These are phyloP conservation scores for Melipona quadrifasciata DNA, from an alignment of 1,140 invertebrate genomes.

Conservation along the genomic window DNA sequence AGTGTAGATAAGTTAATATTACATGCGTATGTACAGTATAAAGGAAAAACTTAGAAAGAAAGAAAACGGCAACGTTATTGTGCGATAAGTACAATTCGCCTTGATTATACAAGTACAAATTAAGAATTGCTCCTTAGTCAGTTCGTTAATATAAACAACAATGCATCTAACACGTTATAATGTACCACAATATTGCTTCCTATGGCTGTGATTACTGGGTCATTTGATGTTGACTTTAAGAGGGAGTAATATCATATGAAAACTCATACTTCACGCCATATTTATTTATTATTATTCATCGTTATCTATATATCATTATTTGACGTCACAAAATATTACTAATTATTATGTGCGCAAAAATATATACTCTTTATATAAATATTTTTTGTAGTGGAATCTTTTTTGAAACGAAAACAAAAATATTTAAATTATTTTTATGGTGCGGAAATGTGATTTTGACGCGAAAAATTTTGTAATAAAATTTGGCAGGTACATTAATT, in stretches of 20 bases:
- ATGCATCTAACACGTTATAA: conserved; percentile 55
- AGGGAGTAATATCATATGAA: conserved; percentile 80
- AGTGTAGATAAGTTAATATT: conserved; percentile 63
- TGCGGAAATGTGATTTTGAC: conserved; percentile 7
- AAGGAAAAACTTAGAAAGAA: conserved; percentile 39
- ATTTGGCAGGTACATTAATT: neutral
- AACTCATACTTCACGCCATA: conserved; percentile 80
- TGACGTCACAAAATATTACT: conserved; percentile 27
- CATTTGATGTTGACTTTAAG: conserved; percentile 81
- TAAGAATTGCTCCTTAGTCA: conserved; percentile 67
- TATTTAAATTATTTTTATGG: conserved; percentile 28
- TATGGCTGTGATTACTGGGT: conserved; percentile 78
- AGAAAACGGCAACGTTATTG: conserved; percentile 50
- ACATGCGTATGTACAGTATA: conserved; percentile 61
- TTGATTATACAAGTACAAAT: conserved; percentile 67
- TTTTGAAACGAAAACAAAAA: neutral
- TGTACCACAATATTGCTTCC: conserved; percentile 67
- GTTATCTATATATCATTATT: conserved; percentile 36
- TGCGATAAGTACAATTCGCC: conserved; percentile 57
- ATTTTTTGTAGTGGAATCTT: conserved; percentile 15
- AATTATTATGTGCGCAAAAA: conserved; percentile 28
- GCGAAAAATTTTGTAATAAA: neutral
- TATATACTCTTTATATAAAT: conserved; percentile 43
- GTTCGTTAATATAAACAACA: conserved; percentile 65
- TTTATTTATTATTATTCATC: conserved; percentile 71